Conservation (phyloP, 2,888 invertebrate species). For the Galeruca laticollis region DNA sequence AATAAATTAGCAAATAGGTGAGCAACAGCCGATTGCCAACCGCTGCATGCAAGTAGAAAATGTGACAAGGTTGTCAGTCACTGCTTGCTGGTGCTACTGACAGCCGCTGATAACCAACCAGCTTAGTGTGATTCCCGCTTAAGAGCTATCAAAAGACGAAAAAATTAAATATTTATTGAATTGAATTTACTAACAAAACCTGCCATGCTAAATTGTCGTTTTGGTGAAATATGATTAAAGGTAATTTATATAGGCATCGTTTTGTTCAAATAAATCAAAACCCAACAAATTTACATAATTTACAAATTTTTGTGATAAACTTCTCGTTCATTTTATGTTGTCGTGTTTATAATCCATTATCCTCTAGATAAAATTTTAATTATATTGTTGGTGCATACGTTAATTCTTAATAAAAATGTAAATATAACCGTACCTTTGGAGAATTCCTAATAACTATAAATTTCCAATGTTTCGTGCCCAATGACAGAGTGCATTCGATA, state of each 20-base stretch:
- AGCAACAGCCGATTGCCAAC: no score
- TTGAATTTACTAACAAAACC: no score
- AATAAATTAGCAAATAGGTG: no score
- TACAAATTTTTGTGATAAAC: conserved; percentile 34
- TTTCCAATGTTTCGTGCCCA: conserved; percentile 24
- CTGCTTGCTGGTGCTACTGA: no score
- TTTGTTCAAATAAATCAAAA: conserved; percentile 29
- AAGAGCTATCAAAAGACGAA: no score
- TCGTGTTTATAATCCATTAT: conserved; percentile 45
- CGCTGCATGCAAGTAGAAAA: no score
- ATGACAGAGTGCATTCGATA: conserved; percentile 30
- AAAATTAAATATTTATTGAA: no score
- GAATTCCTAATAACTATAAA: conserved; percentile 27
- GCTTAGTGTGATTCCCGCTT: no score
- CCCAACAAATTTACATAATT: conserved; percentile 33
- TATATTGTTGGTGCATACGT: conserved; percentile 50
- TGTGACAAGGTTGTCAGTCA: no score
- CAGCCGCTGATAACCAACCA: no score
- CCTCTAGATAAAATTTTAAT: conserved; percentile 47
- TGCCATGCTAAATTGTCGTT: no score
- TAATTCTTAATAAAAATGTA: conserved; percentile 51
- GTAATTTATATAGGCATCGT: background rate
- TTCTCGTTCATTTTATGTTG: conserved; percentile 38
- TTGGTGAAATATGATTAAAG: background rate
- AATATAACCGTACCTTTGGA: conserved; percentile 35